Conservation (phyloP, 2,113 vertebrate species). For the Mustelus asterias region DNA sequence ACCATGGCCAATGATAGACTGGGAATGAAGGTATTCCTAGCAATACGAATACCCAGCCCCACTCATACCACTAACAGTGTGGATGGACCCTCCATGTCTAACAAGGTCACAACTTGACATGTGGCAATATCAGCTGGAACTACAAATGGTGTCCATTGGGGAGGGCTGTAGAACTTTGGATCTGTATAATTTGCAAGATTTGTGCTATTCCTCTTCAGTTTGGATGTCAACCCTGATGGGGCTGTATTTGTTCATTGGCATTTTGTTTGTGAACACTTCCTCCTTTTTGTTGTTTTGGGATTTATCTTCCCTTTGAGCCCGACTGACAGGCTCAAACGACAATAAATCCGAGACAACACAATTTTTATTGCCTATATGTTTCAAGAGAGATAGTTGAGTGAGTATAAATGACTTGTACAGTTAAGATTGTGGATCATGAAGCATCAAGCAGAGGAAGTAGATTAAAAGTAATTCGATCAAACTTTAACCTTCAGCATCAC, state of each 20-base stretch:
- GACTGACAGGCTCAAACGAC: neutral
- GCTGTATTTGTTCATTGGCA: neutral
- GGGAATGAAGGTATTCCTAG: neutral
- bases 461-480: neutral
- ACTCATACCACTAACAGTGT: neutral
- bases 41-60: neutral
- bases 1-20: neutral
- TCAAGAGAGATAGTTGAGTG: conserved; percentile 3
- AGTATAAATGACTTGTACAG: conserved; percentile 1
- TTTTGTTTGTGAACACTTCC: neutral
- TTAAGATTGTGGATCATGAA: neutral
- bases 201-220: neutral
- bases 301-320: neutral
- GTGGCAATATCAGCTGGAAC: neutral
- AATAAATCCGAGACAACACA: neutral
- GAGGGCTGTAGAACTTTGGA: neutral
- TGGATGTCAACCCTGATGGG: neutral
- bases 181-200: neutral
- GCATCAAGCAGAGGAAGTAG: neutral
- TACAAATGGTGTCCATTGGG: no score
- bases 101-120: neutral
- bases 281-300: conserved; percentile 6
- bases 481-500: neutral
- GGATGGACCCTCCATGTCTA: neutral
- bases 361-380: conserved; percentile 13